Evolutionary conservation across 2,797 vertebrate species (phyloP), one percentile per base, ranked within the genome.

Genomic region (Atherinosoma microstoma): DNA sequence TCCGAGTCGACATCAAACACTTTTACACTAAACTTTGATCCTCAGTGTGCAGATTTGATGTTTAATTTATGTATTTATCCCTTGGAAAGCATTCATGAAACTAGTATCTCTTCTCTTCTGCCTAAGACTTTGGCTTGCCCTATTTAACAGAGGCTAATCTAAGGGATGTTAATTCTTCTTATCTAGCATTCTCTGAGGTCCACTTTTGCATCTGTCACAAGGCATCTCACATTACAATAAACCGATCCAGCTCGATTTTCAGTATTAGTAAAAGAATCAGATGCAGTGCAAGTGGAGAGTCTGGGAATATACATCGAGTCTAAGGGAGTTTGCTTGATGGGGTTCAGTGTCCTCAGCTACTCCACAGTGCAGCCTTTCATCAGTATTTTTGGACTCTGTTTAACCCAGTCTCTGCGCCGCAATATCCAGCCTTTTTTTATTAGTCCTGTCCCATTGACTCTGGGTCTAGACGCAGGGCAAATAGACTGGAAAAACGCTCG

Each of bases 401-500:
- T 85, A 47, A 79, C 73, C 42, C 67, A 34, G 70, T 62, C 65
- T 75, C 59, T 12, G 62, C 61, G 70, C 60, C 35, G 72, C 63
- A 74, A 70, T 68, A 75, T 83, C 77, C 85, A 80, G 65, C 38
- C 72, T 84, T 80, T 90, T 32, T 89, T 89, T 85, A 87, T 87
- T 87, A 78, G 80, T 45, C 75, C 78, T 58, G 83, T 80, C 86
- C 83, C 78, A 68, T 85, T 85, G 87, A 89, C 83, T 84, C 74
- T 63, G 70, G 80, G 85, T 94, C 90, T 89, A 91, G 90, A 94
- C 86, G 30, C 83, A 82, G 84, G 76, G 87, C 90, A 92, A 91
- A 89, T 78, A 87, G 87, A 90, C 81, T 89, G 89, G 89, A 90
- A 92, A 92, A 87, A 88, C 73, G 27, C 85, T 90, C 42, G 40